phyloP scores from a whole-genome alignment of 2,888 invertebrate species.

The Acheta domesticus region DNA sequence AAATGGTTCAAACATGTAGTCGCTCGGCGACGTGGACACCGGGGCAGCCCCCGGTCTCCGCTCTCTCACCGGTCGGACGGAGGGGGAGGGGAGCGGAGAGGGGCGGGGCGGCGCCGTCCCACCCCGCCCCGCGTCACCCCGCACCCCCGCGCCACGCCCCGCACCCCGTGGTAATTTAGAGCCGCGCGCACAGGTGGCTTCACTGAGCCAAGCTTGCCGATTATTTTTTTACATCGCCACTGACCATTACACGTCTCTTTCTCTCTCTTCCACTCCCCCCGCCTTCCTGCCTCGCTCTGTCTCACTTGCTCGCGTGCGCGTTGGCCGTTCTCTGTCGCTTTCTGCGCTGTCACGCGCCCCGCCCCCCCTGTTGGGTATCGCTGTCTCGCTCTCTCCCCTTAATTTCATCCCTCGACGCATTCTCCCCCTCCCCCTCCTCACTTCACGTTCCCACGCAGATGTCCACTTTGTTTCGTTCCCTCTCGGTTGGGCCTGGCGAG shows the following conservation, averaged over 20 bases:
- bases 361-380: not conserved
- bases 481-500: no score
- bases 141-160: constrained; percentile 12
- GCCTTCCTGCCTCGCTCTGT: not conserved
- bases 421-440: not conserved
- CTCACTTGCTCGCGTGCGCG: not conserved
- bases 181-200: constrained; percentile 36
- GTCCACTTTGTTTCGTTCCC: no score
- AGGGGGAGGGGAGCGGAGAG: no score
- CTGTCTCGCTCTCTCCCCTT: constrained; percentile 2
- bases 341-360: not conserved
- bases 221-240: constrained; percentile 35
- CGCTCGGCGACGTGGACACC: constrained; percentile 23
- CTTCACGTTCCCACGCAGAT: not conserved
- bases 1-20: constrained; percentile 36
- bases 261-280: not conserved
- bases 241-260: not conserved
- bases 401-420: constrained; percentile 19
- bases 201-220: constrained; percentile 24
- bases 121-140: no score
- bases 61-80: not conserved
- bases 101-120: not conserved
- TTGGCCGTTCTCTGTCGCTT: not conserved
- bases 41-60: constrained; percentile 5
- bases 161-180: constrained; percentile 34